phyloP scores from a whole-genome alignment of 2,888 invertebrate genomes.

The Dioctria linearis region DNA sequence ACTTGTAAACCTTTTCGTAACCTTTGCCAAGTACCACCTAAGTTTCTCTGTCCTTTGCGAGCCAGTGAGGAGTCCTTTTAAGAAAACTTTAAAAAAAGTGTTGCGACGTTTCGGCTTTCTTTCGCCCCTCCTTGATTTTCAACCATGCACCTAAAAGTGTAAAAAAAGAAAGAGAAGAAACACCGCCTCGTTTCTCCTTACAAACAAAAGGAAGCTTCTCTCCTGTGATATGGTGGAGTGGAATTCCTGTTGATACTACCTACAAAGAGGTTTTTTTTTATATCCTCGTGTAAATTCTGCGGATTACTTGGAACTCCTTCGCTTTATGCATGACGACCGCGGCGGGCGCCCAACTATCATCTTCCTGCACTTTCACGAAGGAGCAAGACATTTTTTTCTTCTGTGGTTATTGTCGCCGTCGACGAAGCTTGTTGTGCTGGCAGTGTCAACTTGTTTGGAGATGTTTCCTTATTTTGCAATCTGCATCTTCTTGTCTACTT shows the following conservation, averaged over 20 bases:
- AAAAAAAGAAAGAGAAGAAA: conserved; percentile 10
- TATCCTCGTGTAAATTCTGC: conserved; percentile 24
- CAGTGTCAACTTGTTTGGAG: conserved; percentile 30
- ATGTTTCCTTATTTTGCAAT: conserved; percentile 35
- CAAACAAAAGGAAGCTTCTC: conserved; percentile 35
- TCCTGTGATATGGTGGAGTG: conserved; percentile 49
- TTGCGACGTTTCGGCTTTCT: conserved; percentile 44
- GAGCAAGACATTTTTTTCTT: conserved; percentile 17
- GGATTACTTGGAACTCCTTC: conserved; percentile 45
- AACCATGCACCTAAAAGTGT: too few species aligned
- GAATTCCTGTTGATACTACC: conserved; percentile 54
- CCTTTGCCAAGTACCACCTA: conserved; percentile 13
- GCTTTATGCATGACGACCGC: conserved; percentile 17
- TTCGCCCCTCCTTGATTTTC: background rate
- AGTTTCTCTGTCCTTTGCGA: conserved; percentile 24
- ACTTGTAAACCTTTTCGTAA: conserved; percentile 22
- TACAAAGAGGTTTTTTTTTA: conserved; percentile 11
- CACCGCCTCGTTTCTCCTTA: conserved; percentile 37
- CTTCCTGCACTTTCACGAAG: conserved; percentile 25
- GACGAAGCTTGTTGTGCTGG: conserved; percentile 3
- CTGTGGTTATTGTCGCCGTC: conserved; percentile 31
- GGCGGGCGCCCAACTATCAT: conserved; percentile 38
- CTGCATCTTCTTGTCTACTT: background rate
- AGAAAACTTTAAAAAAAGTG: conserved; percentile 48
- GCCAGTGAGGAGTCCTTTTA: conserved; percentile 25